These are phyloP conservation scores for Callyntrura sp. DNA, from an alignment of 2,888 invertebrate genomes.

Conservation along the genomic window DNA sequence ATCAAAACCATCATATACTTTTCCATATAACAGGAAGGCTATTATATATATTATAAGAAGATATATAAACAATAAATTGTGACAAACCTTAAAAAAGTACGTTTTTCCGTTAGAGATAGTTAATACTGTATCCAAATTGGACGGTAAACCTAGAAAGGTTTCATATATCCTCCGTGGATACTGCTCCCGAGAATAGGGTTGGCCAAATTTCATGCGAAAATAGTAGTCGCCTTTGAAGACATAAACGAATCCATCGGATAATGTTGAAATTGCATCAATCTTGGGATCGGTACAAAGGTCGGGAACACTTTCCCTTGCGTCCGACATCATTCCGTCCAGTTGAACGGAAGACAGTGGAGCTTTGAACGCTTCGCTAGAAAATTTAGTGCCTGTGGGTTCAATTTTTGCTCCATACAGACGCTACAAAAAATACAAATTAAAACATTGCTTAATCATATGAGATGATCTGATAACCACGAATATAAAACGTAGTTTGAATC, in stretches of 20 bases:
- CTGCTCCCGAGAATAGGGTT: slow-evolving; percentile 60
- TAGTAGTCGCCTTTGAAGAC: slow-evolving; percentile 78
- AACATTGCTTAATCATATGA: background rate
- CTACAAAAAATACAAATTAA: slow-evolving; percentile 31
- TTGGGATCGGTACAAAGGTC: slow-evolving; percentile 79
- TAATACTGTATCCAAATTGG: slow-evolving; percentile 80
- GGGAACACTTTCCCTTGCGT: slow-evolving; percentile 59
- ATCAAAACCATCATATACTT: too few species aligned
- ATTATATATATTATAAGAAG: too few species aligned
- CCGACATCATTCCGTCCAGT: slow-evolving; percentile 73
- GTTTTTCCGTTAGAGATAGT: slow-evolving; percentile 80
- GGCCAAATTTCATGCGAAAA: slow-evolving; percentile 74
- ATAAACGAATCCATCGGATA: slow-evolving; percentile 79
- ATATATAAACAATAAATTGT: too few species aligned
- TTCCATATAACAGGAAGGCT: too few species aligned
- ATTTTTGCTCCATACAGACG: slow-evolving; percentile 76
- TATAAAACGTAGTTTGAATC: too few species aligned
- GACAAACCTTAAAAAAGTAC: slow-evolving; percentile 81
- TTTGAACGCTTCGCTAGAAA: slow-evolving; percentile 38
- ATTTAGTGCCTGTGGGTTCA: background rate
- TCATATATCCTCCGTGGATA: slow-evolving; percentile 77
- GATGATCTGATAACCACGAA: too few species aligned
- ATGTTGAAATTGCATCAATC: slow-evolving; percentile 80
- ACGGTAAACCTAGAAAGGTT: slow-evolving; percentile 76
- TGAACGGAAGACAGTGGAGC: slow-evolving; percentile 1